These are phyloP conservation scores for Chiloscyllium punctatum DNA, from an alignment of 2,797 vertebrate species.

Conservation along the genomic window DNA sequence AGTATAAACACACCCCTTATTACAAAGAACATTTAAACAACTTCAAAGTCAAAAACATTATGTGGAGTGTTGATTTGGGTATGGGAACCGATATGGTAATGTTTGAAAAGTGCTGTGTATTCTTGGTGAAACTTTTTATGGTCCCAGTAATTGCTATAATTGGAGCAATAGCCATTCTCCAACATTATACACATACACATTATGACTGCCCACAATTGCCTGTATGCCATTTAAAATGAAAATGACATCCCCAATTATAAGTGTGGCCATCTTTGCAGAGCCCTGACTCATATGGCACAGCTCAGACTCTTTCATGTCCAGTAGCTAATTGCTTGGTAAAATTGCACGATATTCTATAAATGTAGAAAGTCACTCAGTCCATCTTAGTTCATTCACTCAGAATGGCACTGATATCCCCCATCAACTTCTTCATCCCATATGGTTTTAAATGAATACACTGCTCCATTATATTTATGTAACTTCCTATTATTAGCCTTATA, in stretches of 20 bases:
- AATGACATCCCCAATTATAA: not conserved
- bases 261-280: not conserved
- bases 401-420: not conserved
- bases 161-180: not conserved
- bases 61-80: not conserved
- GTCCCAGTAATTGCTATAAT: not conserved
- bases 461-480: not conserved
- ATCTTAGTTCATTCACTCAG: not conserved
- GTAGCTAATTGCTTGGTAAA: too few relatives aligned
- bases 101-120: not conserved
- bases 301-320: too few relatives aligned
- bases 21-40: not conserved
- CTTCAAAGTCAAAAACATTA: slow-evolving; percentile 1
- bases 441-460: not conserved
- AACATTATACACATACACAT: not conserved
- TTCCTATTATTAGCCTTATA: not conserved
- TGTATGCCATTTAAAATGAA: not conserved
- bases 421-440: not conserved
- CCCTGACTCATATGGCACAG: not conserved
- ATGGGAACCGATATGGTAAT: not conserved
- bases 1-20: not conserved
- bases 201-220: not conserved
- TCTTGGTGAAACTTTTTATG: not conserved
- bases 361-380: not conserved
- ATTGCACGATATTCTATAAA: not conserved